Evolutionary conservation across 2,797 vertebrate species (phyloP), one percentile per base, ranked within the genome.

Genomic region (Rhyacichthys aspro): DNA sequence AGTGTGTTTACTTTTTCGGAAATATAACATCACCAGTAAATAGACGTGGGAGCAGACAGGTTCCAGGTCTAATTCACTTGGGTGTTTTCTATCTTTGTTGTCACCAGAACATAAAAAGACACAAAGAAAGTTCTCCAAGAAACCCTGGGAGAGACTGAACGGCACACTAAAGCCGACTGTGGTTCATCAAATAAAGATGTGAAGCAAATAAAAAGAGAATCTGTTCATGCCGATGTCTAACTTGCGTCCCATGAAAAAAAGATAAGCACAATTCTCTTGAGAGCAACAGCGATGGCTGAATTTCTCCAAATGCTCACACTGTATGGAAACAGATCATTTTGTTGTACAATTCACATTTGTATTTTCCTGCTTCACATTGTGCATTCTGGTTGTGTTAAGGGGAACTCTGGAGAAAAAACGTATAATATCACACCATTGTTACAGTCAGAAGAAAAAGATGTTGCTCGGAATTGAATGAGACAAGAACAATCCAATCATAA

Each of bases 21-120:
- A 82, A 76, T 74, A 72, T 56, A 76, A 33, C 46, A 45, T 66
- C 43, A 58, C 63, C 66, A 63, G 55, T 64, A 72, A 84, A 82
- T 56, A 66, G 58, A 63, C 66, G 56, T 44, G 50, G 55, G 52
- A 79, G 67, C 62, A 67, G 53, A 74, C 70, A 71, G 56, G 73
- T 66, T 70, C 55, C 54, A 60, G 43, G 63, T 72, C 59, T 18
- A 57, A 68, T 74, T 71, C 49, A 5, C 74, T 68, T 9, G 67
- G 74, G 63, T 73, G 67, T 58, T 72, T 64, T 59, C 66, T 65
- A 49, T 79, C 63, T 80, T 76, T 79, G 66, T 71, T 80, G 58
- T 81, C 56, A 60, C 42, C 64, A 62, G 62, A 78, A 62, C 54
- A 28, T 58, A 59, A 71, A 45, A 59, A 63, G 32, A 65, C 67